Conservation (phyloP, 2,797 vertebrate genomes). For the Notamacropus eugenii region DNA sequence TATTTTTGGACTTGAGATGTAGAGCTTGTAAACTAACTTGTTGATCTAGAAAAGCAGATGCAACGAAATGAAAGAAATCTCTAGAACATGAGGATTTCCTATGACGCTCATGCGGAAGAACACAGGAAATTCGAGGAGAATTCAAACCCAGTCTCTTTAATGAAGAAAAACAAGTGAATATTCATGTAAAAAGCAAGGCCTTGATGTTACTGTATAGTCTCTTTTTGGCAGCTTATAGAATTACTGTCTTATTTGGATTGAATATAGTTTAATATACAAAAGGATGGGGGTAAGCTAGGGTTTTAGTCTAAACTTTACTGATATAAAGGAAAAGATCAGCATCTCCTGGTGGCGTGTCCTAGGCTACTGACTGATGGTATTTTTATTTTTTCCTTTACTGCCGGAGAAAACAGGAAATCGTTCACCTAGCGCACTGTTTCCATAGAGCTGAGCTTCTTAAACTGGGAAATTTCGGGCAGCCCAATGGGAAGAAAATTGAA, state of each 20-base stretch:
- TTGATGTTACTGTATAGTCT: constrained; percentile 51
- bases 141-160: constrained; percentile 66
- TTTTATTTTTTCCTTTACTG: constrained; percentile 59
- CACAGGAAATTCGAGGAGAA: constrained; percentile 79
- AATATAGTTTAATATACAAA: constrained; percentile 55
- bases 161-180: constrained; percentile 61
- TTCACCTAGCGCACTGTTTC: constrained; percentile 77
- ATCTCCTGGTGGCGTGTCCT: constrained; percentile 48
- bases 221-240: constrained; percentile 30
- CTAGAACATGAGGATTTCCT: constrained; percentile 87
- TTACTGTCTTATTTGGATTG: constrained; percentile 47
- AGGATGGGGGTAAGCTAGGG: constrained; percentile 43
- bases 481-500: not conserved
- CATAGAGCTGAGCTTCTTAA: constrained; percentile 54
- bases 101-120: constrained; percentile 80
- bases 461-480: not conserved
- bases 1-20: constrained; percentile 82
- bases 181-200: constrained; percentile 38
- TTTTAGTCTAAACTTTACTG: constrained; percentile 44
- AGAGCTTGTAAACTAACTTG: constrained; percentile 84
- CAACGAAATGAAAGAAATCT: constrained; percentile 85
- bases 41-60: constrained; percentile 87
- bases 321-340: constrained; percentile 47
- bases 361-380: constrained; percentile 47
- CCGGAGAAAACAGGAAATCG: constrained; percentile 81